These are phyloP conservation scores for Rhogogaster chlorosoma DNA, from an alignment of 2,888 invertebrate genomes.

Conservation along the genomic window DNA sequence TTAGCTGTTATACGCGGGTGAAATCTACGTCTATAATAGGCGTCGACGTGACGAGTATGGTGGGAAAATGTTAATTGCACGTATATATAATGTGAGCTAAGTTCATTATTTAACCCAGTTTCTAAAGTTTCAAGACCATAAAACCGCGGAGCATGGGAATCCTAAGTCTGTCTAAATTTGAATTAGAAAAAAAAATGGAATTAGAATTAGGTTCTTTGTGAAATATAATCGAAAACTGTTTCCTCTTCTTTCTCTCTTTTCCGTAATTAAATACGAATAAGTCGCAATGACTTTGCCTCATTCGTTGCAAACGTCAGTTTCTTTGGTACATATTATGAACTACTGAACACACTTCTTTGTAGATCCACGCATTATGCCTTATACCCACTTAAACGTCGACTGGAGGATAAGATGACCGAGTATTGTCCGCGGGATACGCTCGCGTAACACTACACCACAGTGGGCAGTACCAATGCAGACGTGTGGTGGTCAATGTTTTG, in stretches of 20 bases:
- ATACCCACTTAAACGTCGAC: neutral
- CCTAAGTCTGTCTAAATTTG: too few species aligned
- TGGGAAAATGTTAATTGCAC: neutral
- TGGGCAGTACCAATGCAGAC: conserved; percentile 54
- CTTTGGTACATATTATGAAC: neutral
- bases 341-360: neutral
- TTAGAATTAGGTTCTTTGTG: neutral
- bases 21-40: neutral
- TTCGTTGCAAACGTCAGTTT: neutral
- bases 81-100: neutral
- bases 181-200: too few species aligned
- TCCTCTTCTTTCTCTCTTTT: neutral
- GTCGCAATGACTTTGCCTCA: neutral
- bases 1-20: neutral
- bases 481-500: conserved; percentile 72
- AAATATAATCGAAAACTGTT: neutral
- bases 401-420: conserved; percentile 22
- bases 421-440: conserved; percentile 40
- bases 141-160: neutral
- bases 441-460: conserved; percentile 66
- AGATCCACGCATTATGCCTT: neutral
- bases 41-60: neutral
- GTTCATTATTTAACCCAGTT: too few species aligned
- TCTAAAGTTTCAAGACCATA: neutral
- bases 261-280: neutral